These are phyloP conservation scores for Geodia barretti DNA, from an alignment of 37 sponge, comb jelly and placozoan species.

Conservation along the genomic window DNA sequence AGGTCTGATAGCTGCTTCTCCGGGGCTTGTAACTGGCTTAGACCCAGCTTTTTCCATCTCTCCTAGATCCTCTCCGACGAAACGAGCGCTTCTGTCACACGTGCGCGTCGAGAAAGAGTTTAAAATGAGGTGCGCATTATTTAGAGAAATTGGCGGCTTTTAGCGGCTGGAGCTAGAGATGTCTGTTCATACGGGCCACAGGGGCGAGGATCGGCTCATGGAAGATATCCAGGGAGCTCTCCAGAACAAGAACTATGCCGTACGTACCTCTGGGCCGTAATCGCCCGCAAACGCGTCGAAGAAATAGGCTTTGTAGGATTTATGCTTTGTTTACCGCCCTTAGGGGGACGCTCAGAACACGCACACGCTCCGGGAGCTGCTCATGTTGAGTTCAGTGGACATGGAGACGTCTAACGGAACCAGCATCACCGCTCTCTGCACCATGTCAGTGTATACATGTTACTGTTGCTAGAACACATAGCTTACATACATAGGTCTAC, in stretches of 20 bases:
- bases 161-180: background rate
- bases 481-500: no score
- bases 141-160: background rate
- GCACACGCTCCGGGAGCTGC: slow-evolving; percentile 53
- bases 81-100: background rate
- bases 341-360: slow-evolving; percentile 11
- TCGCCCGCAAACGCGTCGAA: no score
- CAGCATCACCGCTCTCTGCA: slow-evolving; percentile 47
- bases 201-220: background rate
- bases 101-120: background rate
- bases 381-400: slow-evolving; percentile 47
- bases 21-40: background rate
- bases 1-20: slow-evolving; percentile 32
- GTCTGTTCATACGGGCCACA: background rate
- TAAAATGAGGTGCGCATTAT: background rate
- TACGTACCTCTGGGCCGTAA: background rate
- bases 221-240: background rate
- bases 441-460: slow-evolving; percentile 27
- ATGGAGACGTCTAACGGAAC: slow-evolving; percentile 55
- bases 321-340: no score
- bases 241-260: background rate
- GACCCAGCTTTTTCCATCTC: background rate
- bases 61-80: background rate
- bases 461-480: background rate
- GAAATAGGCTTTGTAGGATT: no score